These are phyloP conservation scores for Ormyrus nitidulus DNA, from an alignment of 2,888 invertebrate species.

Conservation along the genomic window DNA sequence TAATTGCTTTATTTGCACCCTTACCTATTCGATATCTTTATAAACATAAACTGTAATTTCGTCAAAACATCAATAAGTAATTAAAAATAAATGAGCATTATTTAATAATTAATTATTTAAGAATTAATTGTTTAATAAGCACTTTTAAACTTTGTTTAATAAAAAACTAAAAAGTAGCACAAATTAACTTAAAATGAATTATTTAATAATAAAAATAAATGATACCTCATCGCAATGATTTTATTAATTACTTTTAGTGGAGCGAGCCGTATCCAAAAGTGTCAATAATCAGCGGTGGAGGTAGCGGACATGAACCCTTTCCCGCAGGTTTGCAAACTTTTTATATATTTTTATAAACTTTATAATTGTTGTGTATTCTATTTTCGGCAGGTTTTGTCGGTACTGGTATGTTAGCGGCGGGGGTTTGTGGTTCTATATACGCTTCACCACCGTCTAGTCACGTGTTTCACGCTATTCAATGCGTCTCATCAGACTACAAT, in stretches of 20 bases:
- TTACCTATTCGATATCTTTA: background rate
- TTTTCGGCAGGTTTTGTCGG: slow-evolving; percentile 83
- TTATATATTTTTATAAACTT: background rate
- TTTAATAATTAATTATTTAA: too few species aligned
- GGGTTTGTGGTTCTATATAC: slow-evolving; percentile 82
- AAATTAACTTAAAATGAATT: too few species aligned
- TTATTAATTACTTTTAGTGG: slow-evolving; percentile 60
- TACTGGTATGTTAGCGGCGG: slow-evolving; percentile 85
- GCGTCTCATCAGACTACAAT: slow-evolving; percentile 77
- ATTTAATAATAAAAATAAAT: too few species aligned
- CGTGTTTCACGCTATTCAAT: slow-evolving; percentile 81
- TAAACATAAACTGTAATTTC: too few species aligned
- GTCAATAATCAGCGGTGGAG: slow-evolving; percentile 85
- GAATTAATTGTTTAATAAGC: too few species aligned
- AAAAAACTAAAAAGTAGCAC: too few species aligned
- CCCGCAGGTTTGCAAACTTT: slow-evolving; percentile 64
- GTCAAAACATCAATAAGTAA: too few species aligned
- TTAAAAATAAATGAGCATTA: too few species aligned
- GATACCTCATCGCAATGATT: too few species aligned
- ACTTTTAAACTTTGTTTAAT: too few species aligned
- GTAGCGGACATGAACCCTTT: slow-evolving; percentile 89
- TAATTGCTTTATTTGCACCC: background rate
- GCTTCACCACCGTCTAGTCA: slow-evolving; percentile 85
- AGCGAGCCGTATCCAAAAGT: slow-evolving; percentile 71
- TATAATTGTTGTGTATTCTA: slow-evolving; percentile 1